Evolutionary conservation across 2,888 invertebrate genomes (phyloP), one percentile per base, ranked within the genome.

Genomic region (Desoria tigrina): DNA sequence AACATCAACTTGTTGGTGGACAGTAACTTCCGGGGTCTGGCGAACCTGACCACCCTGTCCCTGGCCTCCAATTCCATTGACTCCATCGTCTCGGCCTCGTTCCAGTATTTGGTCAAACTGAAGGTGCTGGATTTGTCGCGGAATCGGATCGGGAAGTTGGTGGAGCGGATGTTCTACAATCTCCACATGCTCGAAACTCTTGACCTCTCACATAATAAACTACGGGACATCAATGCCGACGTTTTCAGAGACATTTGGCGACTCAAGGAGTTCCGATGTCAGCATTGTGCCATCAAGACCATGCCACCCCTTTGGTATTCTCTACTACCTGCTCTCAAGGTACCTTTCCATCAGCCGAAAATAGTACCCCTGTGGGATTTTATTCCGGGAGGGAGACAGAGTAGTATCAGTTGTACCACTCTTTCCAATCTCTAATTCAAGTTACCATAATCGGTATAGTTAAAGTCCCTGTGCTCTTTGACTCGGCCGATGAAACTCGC

Each of bases 11-110:
- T 78, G 61, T 83, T 85, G 60, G 84, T 89, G 56, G 86, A 87
- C 68, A 87, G 87, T 72, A 89, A 90, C 80, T 91, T 91, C 80
- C 84, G 88, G 57, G 90, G 90, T 18, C 84, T 90, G 75, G 84
- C 87, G 75, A 87, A 88, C 80, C 82, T 92, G 60, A 83, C 85
- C 26, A 87, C 87, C 74, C 82, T 92, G 74, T 84, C 87, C 80
- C 84, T 92, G 71, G 87, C 89, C 76, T 84, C 87, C 78, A 92
- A 92, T 80, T 83, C 84, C 76, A 89, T 92, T 74, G 84, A 86
- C 76, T 84, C 86, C 73, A 85, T 90, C 83, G 86, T 88, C 58
- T 88, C 87, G 75, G 90, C 88, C 70, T 87, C 87, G 32, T 91
- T 92, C 80, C 84, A 86, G 71, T 86, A 89, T 81, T 83, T 90